These are phyloP conservation scores for Semicossyphus pulcher DNA, from an alignment of 2,113 vertebrate genomes.

Conservation along the genomic window DNA sequence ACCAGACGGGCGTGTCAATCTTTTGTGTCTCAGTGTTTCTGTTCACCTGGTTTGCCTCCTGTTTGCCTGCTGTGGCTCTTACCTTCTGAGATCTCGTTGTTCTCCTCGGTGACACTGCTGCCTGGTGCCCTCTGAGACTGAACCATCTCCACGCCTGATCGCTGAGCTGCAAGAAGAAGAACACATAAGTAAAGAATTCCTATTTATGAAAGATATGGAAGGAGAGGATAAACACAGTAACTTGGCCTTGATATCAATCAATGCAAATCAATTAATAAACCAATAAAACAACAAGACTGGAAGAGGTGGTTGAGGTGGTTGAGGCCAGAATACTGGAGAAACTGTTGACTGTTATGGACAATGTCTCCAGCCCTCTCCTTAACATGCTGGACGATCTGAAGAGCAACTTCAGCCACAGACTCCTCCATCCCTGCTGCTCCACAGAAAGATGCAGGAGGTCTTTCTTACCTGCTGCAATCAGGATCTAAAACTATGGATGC, in stretches of 20 bases:
- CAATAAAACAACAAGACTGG: neutral
- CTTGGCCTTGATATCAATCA: neutral
- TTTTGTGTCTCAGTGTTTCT: neutral
- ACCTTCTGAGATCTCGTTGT: conserved; percentile 75
- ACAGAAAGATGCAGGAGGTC: too few species aligned
- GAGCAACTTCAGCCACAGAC: too few species aligned
- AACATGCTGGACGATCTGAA: too few species aligned
- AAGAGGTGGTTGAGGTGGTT: too few species aligned
- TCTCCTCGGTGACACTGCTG: conserved; percentile 7
- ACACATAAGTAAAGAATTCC: neutral
- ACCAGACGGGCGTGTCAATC: neutral
- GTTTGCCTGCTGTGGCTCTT: conserved; percentile 25
- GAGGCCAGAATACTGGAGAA: too few species aligned
- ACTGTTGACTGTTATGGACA: too few species aligned
- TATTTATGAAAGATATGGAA: neutral
- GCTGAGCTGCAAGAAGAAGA: conserved; percentile 52
- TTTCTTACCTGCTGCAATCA: too few species aligned
- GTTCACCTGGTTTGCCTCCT: neutral
- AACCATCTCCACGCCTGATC: conserved; percentile 8
- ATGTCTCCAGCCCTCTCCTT: too few species aligned
- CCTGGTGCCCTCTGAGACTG: conserved; percentile 46
- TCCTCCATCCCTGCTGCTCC: too few species aligned
- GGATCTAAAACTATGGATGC: too few species aligned
- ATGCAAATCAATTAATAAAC: neutral
- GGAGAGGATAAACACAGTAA: neutral